Evolutionary conservation across 1,140 invertebrate species (phyloP), one percentile per base, ranked within the genome.

Genomic region (Orius insidiosus): DNA sequence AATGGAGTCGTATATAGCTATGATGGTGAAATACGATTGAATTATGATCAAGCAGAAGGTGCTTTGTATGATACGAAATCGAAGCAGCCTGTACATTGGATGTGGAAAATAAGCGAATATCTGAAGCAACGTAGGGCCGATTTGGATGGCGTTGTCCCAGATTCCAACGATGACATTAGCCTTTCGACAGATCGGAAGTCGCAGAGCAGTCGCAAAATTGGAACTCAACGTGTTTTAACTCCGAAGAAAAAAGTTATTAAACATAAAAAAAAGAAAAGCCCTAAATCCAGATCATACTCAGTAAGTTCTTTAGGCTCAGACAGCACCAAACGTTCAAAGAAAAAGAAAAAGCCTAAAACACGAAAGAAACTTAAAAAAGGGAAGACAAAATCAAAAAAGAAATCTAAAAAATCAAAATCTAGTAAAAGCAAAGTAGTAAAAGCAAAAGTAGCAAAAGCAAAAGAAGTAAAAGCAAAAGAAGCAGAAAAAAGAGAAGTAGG

Each of bases 11-110:
- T 43, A 3, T 43, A 31, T n/a, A 30, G 31, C n/a, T 31, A n/a
- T 9, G 41, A 43, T 31, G 41, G 41, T n/a, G 31, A 30, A 32
- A 43, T 43, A n/a, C 24, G 31, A n/a, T 30, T 43, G 19, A 43
- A 43, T 31, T 43, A 43, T 30, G 41, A 43, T 15, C 41, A 43
- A 32, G 14, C 31, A 2, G 41, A 43, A 11, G 41, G 41, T 11
- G 41, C 41, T 31, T 24, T 43, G 41, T 43, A 43, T 30, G 10
- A 18, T 10, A 43, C 18, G 10, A 31, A 24, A 10, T n/a, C 41
- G 3, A 9, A n/a, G 8, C 41, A 18, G 19, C 5, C 31, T 3
- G 7, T 43, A 2, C 41, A 43, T 31, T 43, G 41, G 41, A 30
- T 30, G 10, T 43, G 41, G 41, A 43, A 43, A 31, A n/a, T 30